Evolutionary conservation across 2,888 invertebrate genomes (phyloP).

Genomic region (Eupithecia centaureata): DNA sequence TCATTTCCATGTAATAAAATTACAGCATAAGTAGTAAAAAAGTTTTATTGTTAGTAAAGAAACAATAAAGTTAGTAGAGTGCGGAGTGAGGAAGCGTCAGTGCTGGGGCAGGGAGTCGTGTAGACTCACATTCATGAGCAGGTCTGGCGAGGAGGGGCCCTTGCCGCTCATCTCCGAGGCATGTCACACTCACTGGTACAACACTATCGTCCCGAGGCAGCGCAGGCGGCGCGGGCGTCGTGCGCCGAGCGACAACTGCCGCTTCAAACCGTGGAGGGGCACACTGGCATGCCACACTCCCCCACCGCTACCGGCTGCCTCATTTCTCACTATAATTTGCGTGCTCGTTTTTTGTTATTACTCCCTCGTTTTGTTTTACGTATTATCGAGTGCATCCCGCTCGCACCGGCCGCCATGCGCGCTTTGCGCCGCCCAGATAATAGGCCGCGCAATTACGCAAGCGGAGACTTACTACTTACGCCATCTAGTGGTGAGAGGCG

Average conservation of each 20-base stretch:
- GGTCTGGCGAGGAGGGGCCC: conserved; percentile 80
- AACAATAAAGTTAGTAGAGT: conserved; percentile 10
- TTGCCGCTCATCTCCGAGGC: conserved; percentile 80
- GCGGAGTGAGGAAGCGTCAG: neutral
- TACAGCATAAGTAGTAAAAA: conserved; percentile 6
- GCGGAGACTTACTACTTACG: conserved; percentile 59
- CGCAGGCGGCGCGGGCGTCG: conserved; percentile 70
- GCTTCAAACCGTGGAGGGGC: conserved; percentile 43
- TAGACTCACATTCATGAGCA: conserved; percentile 84
- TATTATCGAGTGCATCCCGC: conserved; percentile 85
- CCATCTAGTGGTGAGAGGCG: conserved; percentile 74
- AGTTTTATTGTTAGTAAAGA: conserved; percentile 31
- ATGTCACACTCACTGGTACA: conserved; percentile 79
- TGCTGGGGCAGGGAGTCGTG: conserved; percentile 13
- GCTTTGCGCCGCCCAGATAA: conserved; percentile 82
- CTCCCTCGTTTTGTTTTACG: conserved; percentile 84
- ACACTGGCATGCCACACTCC: conserved; percentile 61
- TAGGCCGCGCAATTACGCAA: conserved; percentile 80
- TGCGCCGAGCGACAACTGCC: conserved; percentile 79
- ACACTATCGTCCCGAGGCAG: conserved; percentile 68
- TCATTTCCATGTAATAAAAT: conserved; percentile 8
- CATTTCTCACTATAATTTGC: conserved; percentile 85
- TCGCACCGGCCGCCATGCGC: conserved; percentile 83
- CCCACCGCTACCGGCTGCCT: conserved; percentile 84
- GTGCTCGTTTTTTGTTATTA: conserved; percentile 85